Evolutionary conservation across 2,797 vertebrate species (phyloP), one percentile per base, ranked within the genome.

Genomic region (Nyctibius grandis): DNA sequence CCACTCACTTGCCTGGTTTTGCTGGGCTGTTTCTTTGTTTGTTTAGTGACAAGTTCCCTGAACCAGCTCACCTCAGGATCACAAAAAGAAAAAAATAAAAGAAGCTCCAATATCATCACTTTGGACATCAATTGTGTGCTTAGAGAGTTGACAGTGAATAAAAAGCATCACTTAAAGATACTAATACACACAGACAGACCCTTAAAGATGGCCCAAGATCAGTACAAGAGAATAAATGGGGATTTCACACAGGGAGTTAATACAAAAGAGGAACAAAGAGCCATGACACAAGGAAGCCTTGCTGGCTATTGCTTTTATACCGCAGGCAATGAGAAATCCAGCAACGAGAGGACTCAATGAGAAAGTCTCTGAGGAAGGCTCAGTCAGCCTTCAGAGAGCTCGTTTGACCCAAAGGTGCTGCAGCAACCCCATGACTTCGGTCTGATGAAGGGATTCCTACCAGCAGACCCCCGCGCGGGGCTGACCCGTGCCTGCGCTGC

Each of bases 381-480:
- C 61, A 29, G 51, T 2, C 1, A 2, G 51, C n/a, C 68, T 73
- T 45, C 73, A 42, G 73, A 51, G 36, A 51, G 15, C 45, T 54
- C 9, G 5, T n/a, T 70, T 75, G 47, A 83, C 11, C 57, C 8
- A 1, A 60, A n/a, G 16, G 26, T 45, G 22, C 56, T 64, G 36
- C 51, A 22, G 40, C 33, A 69, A 26, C 26, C 16, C 23, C 2
- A 1, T 5, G 48, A 26, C 33, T 57, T 7, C 5, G 20, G 33
- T 45, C 33, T 78, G 72, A 19, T 5, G 26, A 44, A 63, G 33
- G 38, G 36, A 45, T 33, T 54, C 22, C 53, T 13, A 21, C 23
- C 2, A 0, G 23, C 17, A 42, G 26, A 15, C 1, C 22, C 33
- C 56, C 3, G 0, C 0, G 1, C n/a, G 16, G 33, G 60, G 75